These are phyloP conservation scores for Rhodinocichla rosea DNA, from an alignment of 2,113 vertebrate species.

Conservation along the genomic window DNA sequence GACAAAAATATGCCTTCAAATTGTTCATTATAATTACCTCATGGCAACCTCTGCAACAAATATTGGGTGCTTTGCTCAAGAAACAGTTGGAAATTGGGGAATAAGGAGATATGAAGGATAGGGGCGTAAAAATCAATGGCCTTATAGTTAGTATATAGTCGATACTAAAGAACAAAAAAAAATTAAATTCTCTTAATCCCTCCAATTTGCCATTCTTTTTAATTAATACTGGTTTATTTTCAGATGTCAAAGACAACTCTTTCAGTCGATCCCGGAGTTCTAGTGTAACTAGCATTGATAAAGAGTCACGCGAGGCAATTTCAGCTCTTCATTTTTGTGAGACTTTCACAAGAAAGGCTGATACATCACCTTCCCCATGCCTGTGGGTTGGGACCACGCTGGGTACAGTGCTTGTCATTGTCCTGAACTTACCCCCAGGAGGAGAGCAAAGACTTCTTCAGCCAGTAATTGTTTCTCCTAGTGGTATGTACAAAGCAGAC, in stretches of 20 bases:
- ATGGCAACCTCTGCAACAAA: background rate
- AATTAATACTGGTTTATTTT: conserved; percentile 61
- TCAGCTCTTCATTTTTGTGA: conserved; percentile 93
- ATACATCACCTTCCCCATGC: conserved; percentile 82
- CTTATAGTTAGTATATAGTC: background rate
- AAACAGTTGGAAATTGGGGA: background rate
- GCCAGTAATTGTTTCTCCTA: conserved; percentile 93
- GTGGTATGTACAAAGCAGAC: conserved; percentile 77
- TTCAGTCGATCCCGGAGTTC: conserved; percentile 98
- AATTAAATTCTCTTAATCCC: background rate
- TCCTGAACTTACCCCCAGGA: conserved; percentile 87
- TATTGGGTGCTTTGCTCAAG: background rate
- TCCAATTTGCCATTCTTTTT: background rate
- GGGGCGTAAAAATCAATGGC: background rate
- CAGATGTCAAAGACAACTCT: conserved; percentile 97
- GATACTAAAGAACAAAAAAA: background rate
- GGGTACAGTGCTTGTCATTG: conserved; percentile 89
- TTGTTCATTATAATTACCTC: background rate
- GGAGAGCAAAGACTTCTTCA: conserved; percentile 95
- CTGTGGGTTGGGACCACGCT: conserved; percentile 93
- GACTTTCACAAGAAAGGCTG: conserved; percentile 88
- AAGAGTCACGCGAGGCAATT: conserved; percentile 91
- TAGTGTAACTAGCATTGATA: conserved; percentile 98
- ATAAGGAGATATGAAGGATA: background rate
- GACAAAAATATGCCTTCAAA: background rate